Conservation (phyloP, 2,888 invertebrate genomes). For the Itoplectis maculator region DNA sequence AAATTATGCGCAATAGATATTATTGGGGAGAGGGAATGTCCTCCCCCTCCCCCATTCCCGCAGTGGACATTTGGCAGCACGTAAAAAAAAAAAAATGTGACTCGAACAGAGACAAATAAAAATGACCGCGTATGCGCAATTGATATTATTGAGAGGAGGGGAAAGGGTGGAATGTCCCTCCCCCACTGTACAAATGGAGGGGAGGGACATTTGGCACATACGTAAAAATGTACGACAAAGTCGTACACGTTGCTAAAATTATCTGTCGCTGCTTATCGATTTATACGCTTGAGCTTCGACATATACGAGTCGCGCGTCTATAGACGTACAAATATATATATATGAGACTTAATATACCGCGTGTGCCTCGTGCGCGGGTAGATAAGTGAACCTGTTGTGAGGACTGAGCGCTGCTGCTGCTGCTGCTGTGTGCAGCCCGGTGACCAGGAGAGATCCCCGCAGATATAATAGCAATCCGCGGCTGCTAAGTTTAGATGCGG, state of each 20-base stretch:
- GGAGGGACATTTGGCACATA: background rate
- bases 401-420: slow-evolving; percentile 4
- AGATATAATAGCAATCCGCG: slow-evolving; percentile 19
- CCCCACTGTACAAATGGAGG: no score
- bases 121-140: background rate
- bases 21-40: no score
- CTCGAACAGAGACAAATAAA: background rate
- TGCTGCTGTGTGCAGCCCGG: background rate
- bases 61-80: background rate
- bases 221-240: slow-evolving; percentile 7
- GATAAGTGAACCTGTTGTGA: slow-evolving; percentile 42
- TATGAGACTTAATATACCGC: no score
- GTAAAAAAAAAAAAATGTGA: no score
- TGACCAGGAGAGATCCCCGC: slow-evolving; percentile 15
- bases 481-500: slow-evolving; percentile 37
- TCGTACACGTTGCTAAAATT: slow-evolving; percentile 53
- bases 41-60: no score
- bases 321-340: slow-evolving; percentile 51
- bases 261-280: slow-evolving; percentile 60
- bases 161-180: no score
- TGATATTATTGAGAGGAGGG: background rate
- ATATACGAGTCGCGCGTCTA: slow-evolving; percentile 27
- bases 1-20: background rate
- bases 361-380: background rate
- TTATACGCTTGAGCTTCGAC: slow-evolving; percentile 55